Base-by-base conservation (phyloP, 2,888 invertebrate genomes). In the Fragum fragum region DNA sequence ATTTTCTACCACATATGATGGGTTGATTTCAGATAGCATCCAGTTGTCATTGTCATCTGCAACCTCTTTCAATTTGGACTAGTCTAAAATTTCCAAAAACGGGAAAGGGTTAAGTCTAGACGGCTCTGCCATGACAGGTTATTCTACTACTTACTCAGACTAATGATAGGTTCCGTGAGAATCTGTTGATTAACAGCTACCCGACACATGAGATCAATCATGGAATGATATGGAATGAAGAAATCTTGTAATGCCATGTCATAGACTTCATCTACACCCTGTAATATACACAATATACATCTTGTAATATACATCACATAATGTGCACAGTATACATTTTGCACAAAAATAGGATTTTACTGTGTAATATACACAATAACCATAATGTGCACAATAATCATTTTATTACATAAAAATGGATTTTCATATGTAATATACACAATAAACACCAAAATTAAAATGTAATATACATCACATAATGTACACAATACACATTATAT, bases 181-280 rank as follows among this genome's bases (percentile, higher is more conserved):
- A 97, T 97, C 91, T 98, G 97, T 90, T 97, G 97, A 93, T 97
- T 97, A 82, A 98, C 97, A 79, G 98, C 98, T 92, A 98, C 96
- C 59, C 98, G 96, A 95, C 98, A 97, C 95, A 97, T 95, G 88
- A 97, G 95, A 95, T 98, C 98, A 74, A 98, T 96, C 85, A 98
- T 97, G 92, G 97, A 97, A 94, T 98, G 98, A 94, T 98, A 98
- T 0, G 98, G 98, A 36, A 96, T 95, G 95, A 97, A 98, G 94
- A 97, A 97, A 86, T 97, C 97, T 70, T 96, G 96, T 73, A 97
- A 95, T 9, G 96, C 96, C 73, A 96, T 95, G 93, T 97, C 97
- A 91, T 97, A 97, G 59, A 96, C 97, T 9, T 96, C 96, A 95
- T 97, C 97, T 18, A 96, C 95, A 29, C 97, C 97, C 95, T 97